phyloP scores from a whole-genome alignment of 2,888 invertebrate species.

The Leucozona laternaria region DNA sequence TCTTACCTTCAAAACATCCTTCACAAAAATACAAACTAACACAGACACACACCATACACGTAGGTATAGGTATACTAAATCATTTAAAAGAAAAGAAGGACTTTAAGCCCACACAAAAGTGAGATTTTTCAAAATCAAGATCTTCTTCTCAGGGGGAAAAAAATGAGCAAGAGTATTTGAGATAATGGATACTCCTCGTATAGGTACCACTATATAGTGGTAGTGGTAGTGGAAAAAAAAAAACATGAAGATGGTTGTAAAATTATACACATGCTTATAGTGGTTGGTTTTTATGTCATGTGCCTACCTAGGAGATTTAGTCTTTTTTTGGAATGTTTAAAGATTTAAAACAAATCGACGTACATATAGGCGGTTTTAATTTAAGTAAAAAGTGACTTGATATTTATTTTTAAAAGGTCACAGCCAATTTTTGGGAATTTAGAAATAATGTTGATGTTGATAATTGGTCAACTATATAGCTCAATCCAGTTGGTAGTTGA shows the following conservation, averaged over 20 bases:
- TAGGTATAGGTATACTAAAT: neutral
- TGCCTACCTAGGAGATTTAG: neutral
- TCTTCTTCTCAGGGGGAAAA: conserved; percentile 19
- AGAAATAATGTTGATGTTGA: too few relatives aligned
- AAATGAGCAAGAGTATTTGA: conserved; percentile 28
- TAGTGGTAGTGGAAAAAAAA: neutral
- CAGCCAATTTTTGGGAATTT: too few relatives aligned
- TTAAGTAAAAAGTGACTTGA: too few relatives aligned
- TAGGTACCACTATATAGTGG: too few relatives aligned
- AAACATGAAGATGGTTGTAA: conserved; percentile 15
- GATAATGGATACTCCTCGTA: conserved; percentile 20
- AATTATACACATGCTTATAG: conserved; percentile 7
- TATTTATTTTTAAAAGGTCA: too few relatives aligned
- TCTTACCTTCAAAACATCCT: conserved; percentile 38
- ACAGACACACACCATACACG: neutral
- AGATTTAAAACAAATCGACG: neutral
- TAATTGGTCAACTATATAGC: too few relatives aligned
- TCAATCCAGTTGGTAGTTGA: too few relatives aligned
- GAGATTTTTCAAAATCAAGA: conserved; percentile 45
- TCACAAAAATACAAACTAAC: neutral
- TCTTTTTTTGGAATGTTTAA: neutral
- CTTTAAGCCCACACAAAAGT: conserved; percentile 48
- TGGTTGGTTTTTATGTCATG: conserved; percentile 5
- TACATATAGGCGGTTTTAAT: too few relatives aligned
- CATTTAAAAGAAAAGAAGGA: conserved; percentile 3